Evolutionary conservation across 2,113 vertebrate genomes (phyloP).

Genomic region (Lontra canadensis): DNA sequence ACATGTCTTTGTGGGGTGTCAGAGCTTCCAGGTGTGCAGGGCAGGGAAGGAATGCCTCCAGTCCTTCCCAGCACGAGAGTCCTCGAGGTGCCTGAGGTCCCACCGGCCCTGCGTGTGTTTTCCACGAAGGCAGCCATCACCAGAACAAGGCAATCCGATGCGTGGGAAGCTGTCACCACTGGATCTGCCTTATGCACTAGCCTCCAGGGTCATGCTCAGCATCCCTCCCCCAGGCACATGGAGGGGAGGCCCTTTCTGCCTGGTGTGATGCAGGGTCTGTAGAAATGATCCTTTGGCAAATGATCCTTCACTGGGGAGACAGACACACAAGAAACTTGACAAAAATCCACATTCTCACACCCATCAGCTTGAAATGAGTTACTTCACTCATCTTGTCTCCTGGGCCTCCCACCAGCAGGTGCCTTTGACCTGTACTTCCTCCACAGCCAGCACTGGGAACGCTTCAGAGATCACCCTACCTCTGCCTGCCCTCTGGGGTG

Average conservation of each 20-base stretch:
- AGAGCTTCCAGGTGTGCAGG: background rate
- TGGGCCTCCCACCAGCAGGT: background rate
- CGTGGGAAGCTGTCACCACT: background rate
- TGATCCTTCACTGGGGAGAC: background rate
- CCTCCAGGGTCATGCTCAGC: background rate
- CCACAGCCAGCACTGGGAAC: background rate
- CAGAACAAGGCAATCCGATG: background rate
- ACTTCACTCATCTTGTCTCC: background rate
- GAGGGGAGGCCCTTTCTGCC: background rate
- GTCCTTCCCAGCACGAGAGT: background rate
- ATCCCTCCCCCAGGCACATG: background rate
- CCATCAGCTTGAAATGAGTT: background rate
- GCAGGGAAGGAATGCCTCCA: background rate
- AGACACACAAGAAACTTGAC: background rate
- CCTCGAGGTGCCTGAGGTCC: background rate
- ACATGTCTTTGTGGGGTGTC: background rate
- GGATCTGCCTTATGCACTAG: background rate
- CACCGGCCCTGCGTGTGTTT: background rate
- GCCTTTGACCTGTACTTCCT: background rate
- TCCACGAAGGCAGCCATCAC: background rate
- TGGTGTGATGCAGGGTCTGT: background rate
- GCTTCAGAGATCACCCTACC: background rate
- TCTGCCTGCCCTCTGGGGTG: background rate
- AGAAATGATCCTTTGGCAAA: background rate
- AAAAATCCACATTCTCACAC: background rate